These are phyloP conservation scores for Apodemia zela DNA, from an alignment of 2,888 invertebrate species.

Conservation along the genomic window DNA sequence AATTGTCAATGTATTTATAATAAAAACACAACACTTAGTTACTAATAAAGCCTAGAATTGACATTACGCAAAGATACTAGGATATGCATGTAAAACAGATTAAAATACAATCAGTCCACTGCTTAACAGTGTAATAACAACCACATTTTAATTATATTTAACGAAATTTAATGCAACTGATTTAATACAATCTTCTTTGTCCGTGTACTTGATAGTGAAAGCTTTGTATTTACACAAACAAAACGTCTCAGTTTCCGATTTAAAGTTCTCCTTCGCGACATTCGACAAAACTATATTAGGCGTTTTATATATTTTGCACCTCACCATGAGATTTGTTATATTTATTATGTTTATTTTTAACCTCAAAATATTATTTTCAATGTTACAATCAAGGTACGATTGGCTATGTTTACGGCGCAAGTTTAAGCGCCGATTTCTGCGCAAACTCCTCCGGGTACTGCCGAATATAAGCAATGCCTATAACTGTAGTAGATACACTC, in stretches of 20 bases:
- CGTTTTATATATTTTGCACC: conserved; percentile 43
- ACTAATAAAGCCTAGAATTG: conserved; percentile 66
- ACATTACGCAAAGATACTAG: conserved; percentile 55
- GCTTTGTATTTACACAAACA: conserved; percentile 79
- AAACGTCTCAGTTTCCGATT: conserved; percentile 73
- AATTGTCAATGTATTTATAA: conserved; percentile 37
- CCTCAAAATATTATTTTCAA: conserved; percentile 77
- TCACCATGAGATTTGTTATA: conserved; percentile 51
- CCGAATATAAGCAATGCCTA: conserved; percentile 47
- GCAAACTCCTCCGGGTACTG: conserved; percentile 44
- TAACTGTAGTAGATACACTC: conserved; percentile 31
- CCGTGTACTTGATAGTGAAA: conserved; percentile 77
- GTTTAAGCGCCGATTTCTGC: conserved; percentile 29
- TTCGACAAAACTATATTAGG: conserved; percentile 59
- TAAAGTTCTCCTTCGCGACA: conserved; percentile 73
- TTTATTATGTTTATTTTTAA: conserved; percentile 52
- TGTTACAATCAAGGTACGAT: conserved; percentile 69
- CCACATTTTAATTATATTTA: conserved; percentile 47
- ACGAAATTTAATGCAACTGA: conserved; percentile 46
- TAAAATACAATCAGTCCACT: conserved; percentile 51
- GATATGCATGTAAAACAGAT: conserved; percentile 58
- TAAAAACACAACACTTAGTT: conserved; percentile 43
- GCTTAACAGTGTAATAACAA: conserved; percentile 40
- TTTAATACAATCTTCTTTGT: conserved; percentile 70
- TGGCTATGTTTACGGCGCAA: conserved; percentile 53